A percentile compares a stretch with the other conserved stretches of the same genome.
Conservation (phyloP, 2,797 vertebrate genomes). For the Xyrichtys novacula region DNA sequence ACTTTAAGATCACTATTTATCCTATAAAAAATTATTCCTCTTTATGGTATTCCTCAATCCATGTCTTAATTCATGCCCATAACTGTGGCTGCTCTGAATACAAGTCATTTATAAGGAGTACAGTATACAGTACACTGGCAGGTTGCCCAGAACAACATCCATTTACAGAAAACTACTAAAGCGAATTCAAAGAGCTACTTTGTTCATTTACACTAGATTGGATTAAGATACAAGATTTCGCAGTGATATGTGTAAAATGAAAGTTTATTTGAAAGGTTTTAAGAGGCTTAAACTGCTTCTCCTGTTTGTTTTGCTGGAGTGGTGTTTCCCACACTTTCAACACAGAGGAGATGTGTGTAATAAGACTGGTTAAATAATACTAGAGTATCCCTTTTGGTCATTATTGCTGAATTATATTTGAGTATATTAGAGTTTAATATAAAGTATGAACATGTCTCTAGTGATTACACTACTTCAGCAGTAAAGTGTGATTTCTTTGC, state of each 20-base stretch:
- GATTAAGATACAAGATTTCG: not conserved
- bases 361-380: too few relatives aligned
- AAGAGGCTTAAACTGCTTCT: not conserved
- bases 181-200: not conserved
- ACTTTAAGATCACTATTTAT: too few relatives aligned
- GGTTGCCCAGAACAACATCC: not conserved
- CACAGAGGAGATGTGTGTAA: not conserved
- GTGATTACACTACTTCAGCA: constrained; percentile 33
- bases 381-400: too few relatives aligned
- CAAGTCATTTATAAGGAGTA: not conserved
- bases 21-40: too few relatives aligned
- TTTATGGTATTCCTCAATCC: not conserved
- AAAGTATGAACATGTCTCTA: not conserved
- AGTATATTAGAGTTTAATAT: too few relatives aligned
- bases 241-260: not conserved
- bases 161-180: not conserved
- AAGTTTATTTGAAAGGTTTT: not conserved
- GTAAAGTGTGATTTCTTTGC: constrained; percentile 17
- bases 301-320: not conserved
- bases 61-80: not conserved
- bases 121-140: not conserved
- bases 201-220: not conserved
- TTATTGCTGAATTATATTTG: too few relatives aligned
- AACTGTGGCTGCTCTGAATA: not conserved
- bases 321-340: not conserved